phyloP scores from a whole-genome alignment of 1,140 invertebrate species.

The Nebria ingens region DNA sequence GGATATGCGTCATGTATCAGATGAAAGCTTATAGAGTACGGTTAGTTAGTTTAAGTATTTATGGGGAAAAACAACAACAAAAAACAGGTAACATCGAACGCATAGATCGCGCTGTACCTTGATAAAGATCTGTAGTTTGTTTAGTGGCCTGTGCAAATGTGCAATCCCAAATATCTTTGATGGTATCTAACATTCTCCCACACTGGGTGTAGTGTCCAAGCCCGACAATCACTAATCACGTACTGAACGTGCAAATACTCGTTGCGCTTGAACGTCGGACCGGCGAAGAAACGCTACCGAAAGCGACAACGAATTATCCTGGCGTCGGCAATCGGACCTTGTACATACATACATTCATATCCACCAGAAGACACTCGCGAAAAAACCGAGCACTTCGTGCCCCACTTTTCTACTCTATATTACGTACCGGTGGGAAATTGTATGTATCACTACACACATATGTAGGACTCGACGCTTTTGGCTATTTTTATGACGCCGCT shows the following conservation, averaged over 20 bases:
- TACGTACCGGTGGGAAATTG: no score
- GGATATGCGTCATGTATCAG: not conserved
- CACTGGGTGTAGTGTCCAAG: not conserved
- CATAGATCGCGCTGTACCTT: conserved; percentile 12
- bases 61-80: not conserved
- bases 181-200: conserved; percentile 26
- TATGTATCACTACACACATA: no score
- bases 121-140: conserved; percentile 11
- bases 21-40: not conserved
- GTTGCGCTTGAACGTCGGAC: not conserved
- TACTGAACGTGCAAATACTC: no score
- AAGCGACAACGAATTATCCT: no score
- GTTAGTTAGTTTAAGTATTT: not conserved
- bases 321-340: no score
- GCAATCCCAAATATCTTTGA: conserved; percentile 23
- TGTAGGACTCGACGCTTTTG: no score
- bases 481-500: no score
- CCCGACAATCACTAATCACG: not conserved
- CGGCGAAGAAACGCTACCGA: not conserved
- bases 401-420: no score
- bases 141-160: conserved; percentile 19
- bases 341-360: no score
- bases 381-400: no score
- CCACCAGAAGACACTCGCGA: no score
- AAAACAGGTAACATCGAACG: not conserved